These are phyloP conservation scores for Protobothrops mucrosquamatus DNA, from an alignment of 2,113 vertebrate genomes.

Conservation along the genomic window DNA sequence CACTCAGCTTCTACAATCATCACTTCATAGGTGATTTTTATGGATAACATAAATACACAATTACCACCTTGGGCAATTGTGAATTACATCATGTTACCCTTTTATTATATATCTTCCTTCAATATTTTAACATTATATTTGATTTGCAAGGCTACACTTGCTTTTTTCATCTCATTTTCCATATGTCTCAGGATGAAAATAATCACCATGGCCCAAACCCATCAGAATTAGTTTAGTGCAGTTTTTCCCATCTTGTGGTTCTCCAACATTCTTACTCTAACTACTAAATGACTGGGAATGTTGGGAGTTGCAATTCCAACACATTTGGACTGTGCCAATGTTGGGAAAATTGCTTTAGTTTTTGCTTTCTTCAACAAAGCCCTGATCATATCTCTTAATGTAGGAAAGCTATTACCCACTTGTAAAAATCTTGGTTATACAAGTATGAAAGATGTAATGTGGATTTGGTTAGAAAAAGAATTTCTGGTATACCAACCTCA, in stretches of 20 bases:
- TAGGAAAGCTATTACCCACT: not conserved
- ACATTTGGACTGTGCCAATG: not conserved
- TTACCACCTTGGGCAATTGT: not conserved
- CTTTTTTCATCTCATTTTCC: not conserved
- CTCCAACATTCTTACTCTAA: not conserved
- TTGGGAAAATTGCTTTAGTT: too few species aligned
- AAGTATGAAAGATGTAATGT: not conserved
- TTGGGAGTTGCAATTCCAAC: not conserved
- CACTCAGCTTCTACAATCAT: not conserved
- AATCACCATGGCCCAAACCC: not conserved
- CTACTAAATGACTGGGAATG: not conserved
- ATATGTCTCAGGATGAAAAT: not conserved
- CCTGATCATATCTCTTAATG: not conserved
- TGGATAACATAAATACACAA: not conserved
- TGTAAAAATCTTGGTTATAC: not conserved
- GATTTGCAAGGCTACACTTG: not conserved
- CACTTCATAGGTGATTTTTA: not conserved
- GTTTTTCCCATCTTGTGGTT: not conserved
- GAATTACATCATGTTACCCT: not conserved
- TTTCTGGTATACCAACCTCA: not conserved
- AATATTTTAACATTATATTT: not conserved
- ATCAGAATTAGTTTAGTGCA: not conserved
- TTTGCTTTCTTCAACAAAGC: not conserved
- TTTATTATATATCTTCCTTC: not conserved
- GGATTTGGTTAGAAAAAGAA: slow-evolving; percentile 1